Evolutionary conservation across 2,888 invertebrate genomes (phyloP).

Genomic region (Orgyia antiqua): DNA sequence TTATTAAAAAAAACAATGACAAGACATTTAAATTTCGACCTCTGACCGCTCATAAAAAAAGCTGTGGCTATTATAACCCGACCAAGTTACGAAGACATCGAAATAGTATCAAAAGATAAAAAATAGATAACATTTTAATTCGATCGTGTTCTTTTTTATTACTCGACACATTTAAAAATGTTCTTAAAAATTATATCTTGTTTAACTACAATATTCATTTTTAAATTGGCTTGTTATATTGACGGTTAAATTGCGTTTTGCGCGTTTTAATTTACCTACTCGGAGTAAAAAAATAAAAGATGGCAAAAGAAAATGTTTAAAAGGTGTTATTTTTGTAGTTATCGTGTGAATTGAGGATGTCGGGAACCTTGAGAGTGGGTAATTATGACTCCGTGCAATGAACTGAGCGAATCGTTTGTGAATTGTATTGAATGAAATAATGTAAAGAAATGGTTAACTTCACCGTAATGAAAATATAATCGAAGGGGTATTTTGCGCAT

Average conservation of each 20-base stretch:
- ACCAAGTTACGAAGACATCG: not conserved
- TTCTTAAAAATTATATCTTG: not conserved
- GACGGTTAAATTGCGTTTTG: not conserved
- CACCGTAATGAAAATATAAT: no score
- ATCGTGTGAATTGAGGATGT: not conserved
- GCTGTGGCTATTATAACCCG: not conserved
- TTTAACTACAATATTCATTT: not conserved
- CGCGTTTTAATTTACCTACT: not conserved
- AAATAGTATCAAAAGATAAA: not conserved
- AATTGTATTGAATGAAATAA: no score
- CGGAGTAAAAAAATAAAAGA: not conserved
- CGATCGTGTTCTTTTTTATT: no score
- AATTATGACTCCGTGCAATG: not conserved
- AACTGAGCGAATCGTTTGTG: not conserved
- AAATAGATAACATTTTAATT: not conserved
- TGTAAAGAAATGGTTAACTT: no score
- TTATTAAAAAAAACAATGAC: conserved; percentile 3
- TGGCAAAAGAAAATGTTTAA: conserved; percentile 2
- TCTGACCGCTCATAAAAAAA: not conserved
- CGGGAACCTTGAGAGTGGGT: not conserved
- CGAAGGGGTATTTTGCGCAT: no score
- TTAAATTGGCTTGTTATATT: not conserved
- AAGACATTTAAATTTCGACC: not conserved
- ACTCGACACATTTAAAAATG: not conserved
- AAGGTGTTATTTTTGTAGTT: conserved; percentile 1